Conservation (phyloP, 2,888 invertebrate genomes). For the Lycocerus yunnanus region DNA sequence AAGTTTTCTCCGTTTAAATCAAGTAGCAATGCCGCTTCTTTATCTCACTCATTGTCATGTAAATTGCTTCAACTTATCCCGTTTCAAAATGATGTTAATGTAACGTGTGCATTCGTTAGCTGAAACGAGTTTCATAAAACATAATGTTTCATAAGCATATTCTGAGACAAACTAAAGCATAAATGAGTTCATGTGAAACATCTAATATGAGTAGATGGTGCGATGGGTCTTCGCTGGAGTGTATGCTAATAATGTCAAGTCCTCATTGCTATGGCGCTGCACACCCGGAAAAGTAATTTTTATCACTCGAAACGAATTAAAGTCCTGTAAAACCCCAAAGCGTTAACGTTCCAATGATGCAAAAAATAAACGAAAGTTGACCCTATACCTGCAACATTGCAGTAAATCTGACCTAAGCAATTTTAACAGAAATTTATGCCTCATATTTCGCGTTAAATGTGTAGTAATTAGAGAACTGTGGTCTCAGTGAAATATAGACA, state of each 20-base stretch:
- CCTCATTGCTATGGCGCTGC: background rate
- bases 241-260: background rate
- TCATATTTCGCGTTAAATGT: slow-evolving; percentile 57
- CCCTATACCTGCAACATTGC: slow-evolving; percentile 26
- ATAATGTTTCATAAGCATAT: slow-evolving; percentile 46
- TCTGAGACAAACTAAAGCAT: slow-evolving; percentile 40
- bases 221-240: slow-evolving; percentile 30
- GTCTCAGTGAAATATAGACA: slow-evolving; percentile 53
- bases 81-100: slow-evolving; percentile 33
- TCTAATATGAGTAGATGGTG: slow-evolving; percentile 33
- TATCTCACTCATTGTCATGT: slow-evolving; percentile 32
- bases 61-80: slow-evolving; percentile 30
- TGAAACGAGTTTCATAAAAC: slow-evolving; percentile 42
- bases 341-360: background rate
- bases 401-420: slow-evolving; percentile 52
- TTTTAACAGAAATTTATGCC: slow-evolving; percentile 55
- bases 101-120: slow-evolving; percentile 37
- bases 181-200: slow-evolving; percentile 33
- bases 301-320: background rate
- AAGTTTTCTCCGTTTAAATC: slow-evolving; percentile 24
- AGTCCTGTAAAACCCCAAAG: background rate
- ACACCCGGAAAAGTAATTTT: slow-evolving; percentile 15
- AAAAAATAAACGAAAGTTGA: slow-evolving; percentile 27
- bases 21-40: slow-evolving; percentile 29
- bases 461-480: slow-evolving; percentile 58